Conservation (phyloP, 1,140 invertebrate genomes). For the Cheumatopsyche charites region DNA sequence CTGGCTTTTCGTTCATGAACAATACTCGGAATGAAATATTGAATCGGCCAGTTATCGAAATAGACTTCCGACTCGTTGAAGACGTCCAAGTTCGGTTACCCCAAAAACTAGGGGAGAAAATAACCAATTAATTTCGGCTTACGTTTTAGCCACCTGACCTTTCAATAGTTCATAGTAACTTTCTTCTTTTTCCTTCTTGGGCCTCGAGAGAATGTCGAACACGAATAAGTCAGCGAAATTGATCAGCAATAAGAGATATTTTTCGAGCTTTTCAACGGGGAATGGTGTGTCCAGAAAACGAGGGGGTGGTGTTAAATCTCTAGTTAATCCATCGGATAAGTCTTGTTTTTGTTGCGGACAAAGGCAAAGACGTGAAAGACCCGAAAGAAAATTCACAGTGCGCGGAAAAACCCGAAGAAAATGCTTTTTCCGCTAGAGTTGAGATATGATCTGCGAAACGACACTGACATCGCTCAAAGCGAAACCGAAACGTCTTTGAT, state of each 20-base stretch:
- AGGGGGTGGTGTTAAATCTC: background rate
- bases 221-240: conserved; percentile 13
- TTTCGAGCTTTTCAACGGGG: background rate
- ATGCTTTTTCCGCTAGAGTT: too few species aligned
- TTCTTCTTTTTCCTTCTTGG: background rate
- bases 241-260: conserved; percentile 19
- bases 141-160: conserved; percentile 12
- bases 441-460: conserved; percentile 6
- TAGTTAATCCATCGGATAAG: conserved; percentile 9
- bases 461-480: conserved; percentile 1
- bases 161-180: conserved; percentile 22
- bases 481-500: too few species aligned
- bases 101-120: background rate
- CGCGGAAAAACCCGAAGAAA: background rate
- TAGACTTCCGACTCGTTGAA: background rate
- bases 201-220: background rate
- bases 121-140: conserved; percentile 29
- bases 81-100: background rate
- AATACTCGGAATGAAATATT: too few species aligned
- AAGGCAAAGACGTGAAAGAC: conserved; percentile 6
- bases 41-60: background rate
- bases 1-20: too few species aligned
- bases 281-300: background rate
- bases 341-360: conserved; percentile 21
- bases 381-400: background rate